These are phyloP conservation scores for Tamias sibiricus DNA, from an alignment of 2,113 vertebrate species.

Conservation along the genomic window DNA sequence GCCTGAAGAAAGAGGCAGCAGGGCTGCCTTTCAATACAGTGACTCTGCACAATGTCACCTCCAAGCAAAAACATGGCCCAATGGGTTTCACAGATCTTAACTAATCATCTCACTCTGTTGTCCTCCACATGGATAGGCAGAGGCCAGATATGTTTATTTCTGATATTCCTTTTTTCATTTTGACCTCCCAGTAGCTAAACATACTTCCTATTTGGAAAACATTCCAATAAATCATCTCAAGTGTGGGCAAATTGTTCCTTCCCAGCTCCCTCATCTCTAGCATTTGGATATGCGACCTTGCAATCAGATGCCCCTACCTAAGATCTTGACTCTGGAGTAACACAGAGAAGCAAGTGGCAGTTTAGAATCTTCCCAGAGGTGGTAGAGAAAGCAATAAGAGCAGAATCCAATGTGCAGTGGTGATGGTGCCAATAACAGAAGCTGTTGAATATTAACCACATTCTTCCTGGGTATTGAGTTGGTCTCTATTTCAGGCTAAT, in stretches of 20 bases:
- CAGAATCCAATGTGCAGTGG: neutral
- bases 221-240: slow-evolving; percentile 10
- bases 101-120: neutral
- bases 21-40: neutral
- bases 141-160: neutral
- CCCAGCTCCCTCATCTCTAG: neutral
- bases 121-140: neutral
- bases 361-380: neutral
- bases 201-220: neutral
- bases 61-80: neutral
- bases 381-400: neutral
- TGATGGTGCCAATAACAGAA: slow-evolving; percentile 12
- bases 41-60: neutral
- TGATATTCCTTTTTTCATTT: neutral
- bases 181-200: neutral
- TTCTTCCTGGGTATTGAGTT: slow-evolving; percentile 45
- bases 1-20: neutral
- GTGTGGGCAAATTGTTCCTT: neutral
- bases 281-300: neutral
- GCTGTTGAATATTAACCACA: neutral
- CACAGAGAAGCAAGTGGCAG: neutral
- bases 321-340: neutral
- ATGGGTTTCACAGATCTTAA: neutral
- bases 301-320: neutral
- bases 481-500: slow-evolving; percentile 51